Evolutionary conservation across 2,113 vertebrate species (phyloP), one percentile per base, ranked within the genome.

Genomic region (Sardina pilchardus): DNA sequence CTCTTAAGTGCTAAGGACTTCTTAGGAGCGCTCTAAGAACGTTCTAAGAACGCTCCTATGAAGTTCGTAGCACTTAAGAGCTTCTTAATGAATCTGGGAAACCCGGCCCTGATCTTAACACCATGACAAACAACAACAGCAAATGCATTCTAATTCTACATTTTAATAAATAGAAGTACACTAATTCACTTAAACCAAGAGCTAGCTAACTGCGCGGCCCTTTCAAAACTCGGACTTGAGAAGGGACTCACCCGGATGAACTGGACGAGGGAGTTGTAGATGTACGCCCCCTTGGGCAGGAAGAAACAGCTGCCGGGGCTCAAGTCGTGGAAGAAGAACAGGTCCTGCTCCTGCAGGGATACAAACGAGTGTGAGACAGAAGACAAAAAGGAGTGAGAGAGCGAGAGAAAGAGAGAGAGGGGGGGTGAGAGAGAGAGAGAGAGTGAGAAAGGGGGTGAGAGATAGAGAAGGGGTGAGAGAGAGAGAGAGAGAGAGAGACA

Each of bases 221-320:
- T 75, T 56, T 36, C 4, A 34, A 75, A 75, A 14, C 14, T 14
- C 3, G 30, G 67, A 34, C 67, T 17, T 19, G 12, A 75, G 67
- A 75, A 30, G 81, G 36, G 34, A 93, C 95, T 97, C 94, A 99
- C 98, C 93, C 96, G 95, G 93, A 99, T 97, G 88, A 99, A 98
- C 88, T 96, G 95, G 89, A 97, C 94, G 88, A 99, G 95, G 0
- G 93, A 94, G 89, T 98, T 99, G 94, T 99, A 99, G 94, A 99
- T 95, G 90, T 96, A 97, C 59, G 98, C 95, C 89, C 98, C 98
- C 86, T 98, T 99, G 0, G 98, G 98, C 90, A 99, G 91, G 93
- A 99, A 99, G 90, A 99, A 99, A 90, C 98, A 99, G 93, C 98
- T 99, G 82, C 98, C 98, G 78, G 98, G 98, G 91, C 98, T 99